Conservation (phyloP, 2,888 invertebrate species). For the Orthosia gothica region DNA sequence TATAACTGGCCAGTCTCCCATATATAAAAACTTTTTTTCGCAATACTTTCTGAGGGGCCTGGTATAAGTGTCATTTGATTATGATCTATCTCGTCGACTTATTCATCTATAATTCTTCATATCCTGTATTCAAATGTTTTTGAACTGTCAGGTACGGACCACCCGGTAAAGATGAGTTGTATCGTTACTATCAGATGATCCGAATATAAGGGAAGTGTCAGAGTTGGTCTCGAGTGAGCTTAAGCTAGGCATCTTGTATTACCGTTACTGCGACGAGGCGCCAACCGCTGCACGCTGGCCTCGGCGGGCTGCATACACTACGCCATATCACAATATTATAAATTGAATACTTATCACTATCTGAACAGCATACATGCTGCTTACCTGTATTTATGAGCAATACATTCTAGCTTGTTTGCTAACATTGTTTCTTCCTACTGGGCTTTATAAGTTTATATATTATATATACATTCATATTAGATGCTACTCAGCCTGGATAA, state of each 20-base stretch:
- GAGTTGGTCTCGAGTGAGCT: slow-evolving; percentile 78
- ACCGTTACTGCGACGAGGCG: slow-evolving; percentile 89
- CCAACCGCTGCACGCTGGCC: slow-evolving; percentile 72
- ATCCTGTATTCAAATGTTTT: slow-evolving; percentile 35
- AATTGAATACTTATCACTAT: slow-evolving; percentile 66
- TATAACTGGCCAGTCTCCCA: no score
- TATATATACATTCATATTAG: slow-evolving; percentile 21
- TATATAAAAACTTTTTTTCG: no score
- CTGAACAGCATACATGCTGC: slow-evolving; percentile 49
- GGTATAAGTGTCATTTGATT: slow-evolving; percentile 32
- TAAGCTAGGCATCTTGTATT: slow-evolving; percentile 88
- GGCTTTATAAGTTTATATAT: slow-evolving; percentile 30
- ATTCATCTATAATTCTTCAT: slow-evolving; percentile 48
- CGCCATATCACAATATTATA: slow-evolving; percentile 70
- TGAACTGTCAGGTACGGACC: slow-evolving; percentile 54
- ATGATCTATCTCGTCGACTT: slow-evolving; percentile 33
- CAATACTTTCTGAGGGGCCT: no score
- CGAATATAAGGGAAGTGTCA: slow-evolving; percentile 73
- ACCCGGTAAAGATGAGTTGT: slow-evolving; percentile 56
- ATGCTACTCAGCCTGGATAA: slow-evolving; percentile 9
- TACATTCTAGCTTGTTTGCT: slow-evolving; percentile 31
- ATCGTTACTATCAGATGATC: slow-evolving; percentile 67
- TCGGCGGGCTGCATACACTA: slow-evolving; percentile 65
- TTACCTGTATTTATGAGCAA: slow-evolving; percentile 48
- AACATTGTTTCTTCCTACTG: slow-evolving; percentile 42